Evolutionary conservation across 2,113 vertebrate genomes (phyloP).

Genomic region (Spilogale gracilis): DNA sequence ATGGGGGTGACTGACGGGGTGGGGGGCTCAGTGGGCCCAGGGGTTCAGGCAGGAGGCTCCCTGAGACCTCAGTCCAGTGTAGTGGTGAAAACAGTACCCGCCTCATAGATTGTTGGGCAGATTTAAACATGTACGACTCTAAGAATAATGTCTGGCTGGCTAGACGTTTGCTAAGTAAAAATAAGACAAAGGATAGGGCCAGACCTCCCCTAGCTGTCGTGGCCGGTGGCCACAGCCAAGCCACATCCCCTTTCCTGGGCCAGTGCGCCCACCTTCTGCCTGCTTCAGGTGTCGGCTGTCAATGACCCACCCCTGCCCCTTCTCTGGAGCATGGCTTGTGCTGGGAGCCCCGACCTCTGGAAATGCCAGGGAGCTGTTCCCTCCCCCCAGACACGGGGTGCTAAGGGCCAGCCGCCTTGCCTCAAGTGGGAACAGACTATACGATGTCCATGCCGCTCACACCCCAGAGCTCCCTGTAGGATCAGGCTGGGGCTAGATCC

Average conservation of each 20-base stretch:
- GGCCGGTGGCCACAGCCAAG: not conserved
- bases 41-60: not conserved
- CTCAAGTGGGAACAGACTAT: not conserved
- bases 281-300: not conserved
- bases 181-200: not conserved
- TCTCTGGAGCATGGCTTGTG: not conserved
- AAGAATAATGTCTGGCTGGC: not conserved
- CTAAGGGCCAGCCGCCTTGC: not conserved
- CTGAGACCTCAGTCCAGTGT: not conserved
- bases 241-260: not conserved
- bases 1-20: not conserved
- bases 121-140: not conserved
- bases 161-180: not conserved
- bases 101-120: not conserved
- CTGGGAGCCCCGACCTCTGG: not conserved
- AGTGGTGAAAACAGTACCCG: fast-evolving
- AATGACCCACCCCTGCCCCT: not conserved
- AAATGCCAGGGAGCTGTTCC: not conserved
- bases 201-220: not conserved
- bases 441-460: too few species aligned
- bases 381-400: not conserved
- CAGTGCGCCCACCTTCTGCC: not conserved
- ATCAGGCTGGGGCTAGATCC: not conserved
- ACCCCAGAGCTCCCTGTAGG: not conserved
- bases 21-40: fast-evolving